phyloP scores from a whole-genome alignment of 2,113 vertebrate species.

The Lamprologus ornatipinnis region DNA sequence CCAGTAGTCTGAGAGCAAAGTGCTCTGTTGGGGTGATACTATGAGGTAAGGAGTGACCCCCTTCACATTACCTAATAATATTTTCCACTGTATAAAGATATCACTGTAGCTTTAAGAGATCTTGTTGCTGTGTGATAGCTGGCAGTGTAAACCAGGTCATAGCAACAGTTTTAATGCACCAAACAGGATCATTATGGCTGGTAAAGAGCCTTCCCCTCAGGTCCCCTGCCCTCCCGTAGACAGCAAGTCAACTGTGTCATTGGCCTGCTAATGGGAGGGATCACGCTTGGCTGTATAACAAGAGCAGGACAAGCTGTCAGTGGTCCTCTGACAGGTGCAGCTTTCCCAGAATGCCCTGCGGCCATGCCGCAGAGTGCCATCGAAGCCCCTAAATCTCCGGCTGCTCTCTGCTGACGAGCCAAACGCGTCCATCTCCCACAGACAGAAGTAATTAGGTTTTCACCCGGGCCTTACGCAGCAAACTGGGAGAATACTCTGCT shows the following conservation, averaged over 20 bases:
- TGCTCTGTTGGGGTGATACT: neutral
- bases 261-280: constrained; percentile 48
- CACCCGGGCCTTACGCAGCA: constrained; percentile 11
- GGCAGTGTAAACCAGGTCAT: neutral
- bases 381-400: constrained; percentile 20
- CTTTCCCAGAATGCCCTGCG: constrained; percentile 47
- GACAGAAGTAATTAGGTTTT: constrained; percentile 42
- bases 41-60: neutral
- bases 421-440: constrained; percentile 40
- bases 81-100: neutral
- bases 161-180: neutral
- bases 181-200: neutral
- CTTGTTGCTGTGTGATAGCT: neutral
- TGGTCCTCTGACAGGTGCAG: constrained; percentile 50
- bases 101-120: neutral
- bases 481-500: neutral
- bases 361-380: constrained; percentile 2
- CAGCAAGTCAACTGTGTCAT: constrained; percentile 48
- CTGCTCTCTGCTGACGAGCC: constrained; percentile 46
- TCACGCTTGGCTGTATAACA: constrained; percentile 51
- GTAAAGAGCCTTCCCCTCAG: neutral
- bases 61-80: neutral
- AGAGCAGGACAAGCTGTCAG: constrained; percentile 52
- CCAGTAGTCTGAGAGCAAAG: neutral
- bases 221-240: constrained; percentile 6